A percentile compares a stretch with the other conserved stretches of the same genome.
Conservation (phyloP, 2,113 vertebrate species). For the Numenius arquata region DNA sequence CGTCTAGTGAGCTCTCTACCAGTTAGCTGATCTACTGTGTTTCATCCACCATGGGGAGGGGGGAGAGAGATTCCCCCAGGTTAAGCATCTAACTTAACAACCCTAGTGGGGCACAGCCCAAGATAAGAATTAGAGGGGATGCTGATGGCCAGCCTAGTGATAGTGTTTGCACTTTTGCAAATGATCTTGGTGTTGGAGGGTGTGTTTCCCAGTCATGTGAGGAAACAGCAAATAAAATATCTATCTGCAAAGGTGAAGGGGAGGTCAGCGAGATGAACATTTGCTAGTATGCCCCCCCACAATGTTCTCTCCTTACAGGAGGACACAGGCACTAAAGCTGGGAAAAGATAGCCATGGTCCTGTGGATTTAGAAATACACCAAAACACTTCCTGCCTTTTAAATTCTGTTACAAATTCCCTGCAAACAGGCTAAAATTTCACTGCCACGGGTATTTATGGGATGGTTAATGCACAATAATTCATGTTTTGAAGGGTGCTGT, state of each 20-base stretch:
- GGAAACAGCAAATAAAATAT: slow-evolving; percentile 16
- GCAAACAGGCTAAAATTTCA: neutral
- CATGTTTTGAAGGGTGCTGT: neutral
- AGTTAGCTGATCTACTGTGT: neutral
- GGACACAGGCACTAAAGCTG: neutral
- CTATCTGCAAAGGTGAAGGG: slow-evolving; percentile 12
- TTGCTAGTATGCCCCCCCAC: neutral
- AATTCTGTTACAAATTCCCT: neutral
- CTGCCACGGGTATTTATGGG: neutral
- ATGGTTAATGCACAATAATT: neutral
- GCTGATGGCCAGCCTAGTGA: neutral
- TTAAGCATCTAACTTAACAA: neutral
- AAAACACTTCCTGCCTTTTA: neutral
- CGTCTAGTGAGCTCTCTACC: neutral
- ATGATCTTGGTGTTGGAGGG: neutral
- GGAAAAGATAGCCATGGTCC: neutral
- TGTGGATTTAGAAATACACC: neutral
- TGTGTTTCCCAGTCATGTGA: neutral
- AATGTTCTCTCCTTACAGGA: neutral
- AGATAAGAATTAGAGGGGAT: slow-evolving; percentile 4
- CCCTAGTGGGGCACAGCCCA: neutral
- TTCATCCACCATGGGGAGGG: neutral
- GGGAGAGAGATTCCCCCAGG: neutral
- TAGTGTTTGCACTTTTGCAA: neutral
- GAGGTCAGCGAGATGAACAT: neutral